These are phyloP conservation scores for Diceros bicornis DNA, from an alignment of 2,797 vertebrate genomes.

Conservation along the genomic window DNA sequence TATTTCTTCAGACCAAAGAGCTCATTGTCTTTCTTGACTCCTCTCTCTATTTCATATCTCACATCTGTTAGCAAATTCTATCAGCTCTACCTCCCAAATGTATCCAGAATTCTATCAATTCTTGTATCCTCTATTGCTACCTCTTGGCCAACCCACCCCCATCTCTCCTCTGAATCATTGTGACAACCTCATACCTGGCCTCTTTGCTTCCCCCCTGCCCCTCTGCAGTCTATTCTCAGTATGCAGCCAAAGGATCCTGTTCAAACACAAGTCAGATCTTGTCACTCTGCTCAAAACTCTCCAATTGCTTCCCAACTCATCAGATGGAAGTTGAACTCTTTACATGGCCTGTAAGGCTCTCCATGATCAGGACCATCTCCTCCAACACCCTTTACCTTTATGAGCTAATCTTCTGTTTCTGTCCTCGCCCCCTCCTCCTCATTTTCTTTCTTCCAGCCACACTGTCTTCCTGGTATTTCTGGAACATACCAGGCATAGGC, in stretches of 20 bases:
- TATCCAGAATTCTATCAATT: neutral
- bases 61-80: neutral
- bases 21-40: slow-evolving; percentile 58
- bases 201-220: neutral
- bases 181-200: neutral
- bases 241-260: neutral
- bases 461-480: neutral
- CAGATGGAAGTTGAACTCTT: neutral
- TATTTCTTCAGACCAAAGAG: slow-evolving; percentile 64
- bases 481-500: neutral
- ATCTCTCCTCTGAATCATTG: neutral
- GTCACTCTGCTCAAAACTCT: neutral
- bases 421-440: too few relatives aligned
- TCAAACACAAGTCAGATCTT: neutral
- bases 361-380: neutral
- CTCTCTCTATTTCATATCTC: neutral
- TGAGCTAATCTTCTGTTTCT: neutral
- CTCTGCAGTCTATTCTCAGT: neutral
- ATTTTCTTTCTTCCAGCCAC: neutral
- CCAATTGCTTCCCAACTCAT: neutral
- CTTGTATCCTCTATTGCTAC: neutral
- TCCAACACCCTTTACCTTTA: neutral
- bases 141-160: neutral
- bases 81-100: neutral
- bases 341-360: neutral